A percentile compares a stretch with the other conserved stretches of the same genome.
phyloP scores from a whole-genome alignment of 2,888 invertebrate species.

The Latrodectus hesperus region DNA sequence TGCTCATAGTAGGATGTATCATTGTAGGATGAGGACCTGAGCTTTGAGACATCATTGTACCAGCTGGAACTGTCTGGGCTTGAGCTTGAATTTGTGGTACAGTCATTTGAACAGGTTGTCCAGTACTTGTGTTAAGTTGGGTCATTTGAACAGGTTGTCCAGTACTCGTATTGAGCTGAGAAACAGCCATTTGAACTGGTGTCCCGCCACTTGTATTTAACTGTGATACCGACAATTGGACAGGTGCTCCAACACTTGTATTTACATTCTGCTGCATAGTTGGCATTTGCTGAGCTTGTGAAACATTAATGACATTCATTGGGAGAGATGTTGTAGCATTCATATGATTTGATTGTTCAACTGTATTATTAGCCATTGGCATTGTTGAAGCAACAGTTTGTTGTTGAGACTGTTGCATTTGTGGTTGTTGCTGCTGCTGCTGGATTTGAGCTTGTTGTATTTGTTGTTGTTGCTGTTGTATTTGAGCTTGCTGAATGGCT shows the following conservation, averaged over 20 bases:
- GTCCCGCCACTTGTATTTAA: not conserved
- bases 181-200: not conserved
- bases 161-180: conserved; percentile 12
- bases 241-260: not conserved
- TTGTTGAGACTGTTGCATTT: conserved; percentile 38
- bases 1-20: conserved; percentile 63
- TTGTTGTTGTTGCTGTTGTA: conserved; percentile 19
- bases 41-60: conserved; percentile 62
- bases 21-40: conserved; percentile 51
- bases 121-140: conserved; percentile 36
- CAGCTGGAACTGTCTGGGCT: conserved; percentile 46
- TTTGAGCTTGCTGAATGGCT: conserved; percentile 25
- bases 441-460: conserved; percentile 33
- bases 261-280: conserved; percentile 32
- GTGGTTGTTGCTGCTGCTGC: conserved; percentile 23
- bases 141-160: not conserved
- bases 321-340: conserved; percentile 35
- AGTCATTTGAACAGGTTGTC: conserved; percentile 52
- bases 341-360: conserved; percentile 42
- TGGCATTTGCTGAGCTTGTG: conserved; percentile 42
- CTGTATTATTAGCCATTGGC: conserved; percentile 34
- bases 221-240: not conserved
- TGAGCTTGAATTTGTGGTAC: conserved; percentile 50
- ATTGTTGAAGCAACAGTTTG: conserved; percentile 26
- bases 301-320: conserved; percentile 46